Evolutionary conservation across 2,113 vertebrate species (phyloP).

Genomic region (Myotis davidii): DNA sequence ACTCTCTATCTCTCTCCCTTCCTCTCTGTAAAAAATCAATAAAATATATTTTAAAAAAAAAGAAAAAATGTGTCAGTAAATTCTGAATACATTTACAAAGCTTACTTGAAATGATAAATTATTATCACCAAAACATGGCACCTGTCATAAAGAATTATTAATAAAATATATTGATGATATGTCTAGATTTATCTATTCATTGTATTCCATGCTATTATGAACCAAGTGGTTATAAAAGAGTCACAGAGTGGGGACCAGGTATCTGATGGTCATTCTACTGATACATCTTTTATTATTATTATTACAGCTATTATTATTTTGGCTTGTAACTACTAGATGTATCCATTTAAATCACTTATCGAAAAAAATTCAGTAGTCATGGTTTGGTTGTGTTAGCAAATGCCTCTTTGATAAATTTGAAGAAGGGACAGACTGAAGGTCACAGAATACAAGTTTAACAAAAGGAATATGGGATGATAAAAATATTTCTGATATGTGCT

Average conservation of each 20-base stretch:
- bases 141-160: background rate
- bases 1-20: no score
- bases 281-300: background rate
- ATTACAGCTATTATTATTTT: background rate
- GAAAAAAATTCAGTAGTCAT: background rate
- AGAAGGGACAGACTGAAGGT: background rate
- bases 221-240: background rate
- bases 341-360: background rate
- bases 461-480: background rate
- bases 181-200: background rate
- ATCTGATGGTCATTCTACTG: background rate
- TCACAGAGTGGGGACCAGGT: background rate
- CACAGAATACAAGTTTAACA: background rate
- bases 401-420: slow-evolving; percentile 6
- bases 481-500: background rate
- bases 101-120: background rate
- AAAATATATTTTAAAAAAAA: no score
- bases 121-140: background rate
- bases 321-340: background rate
- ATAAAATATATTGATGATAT: background rate
- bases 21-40: no score
- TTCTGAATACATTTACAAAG: background rate
- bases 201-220: background rate
- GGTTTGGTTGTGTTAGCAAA: background rate
- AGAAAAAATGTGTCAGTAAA: background rate